Percentiles rank a stretch among this genome's conserved stretches.
phyloP scores from a whole-genome alignment of 2,113 vertebrate genomes.

The Naja naja region DNA sequence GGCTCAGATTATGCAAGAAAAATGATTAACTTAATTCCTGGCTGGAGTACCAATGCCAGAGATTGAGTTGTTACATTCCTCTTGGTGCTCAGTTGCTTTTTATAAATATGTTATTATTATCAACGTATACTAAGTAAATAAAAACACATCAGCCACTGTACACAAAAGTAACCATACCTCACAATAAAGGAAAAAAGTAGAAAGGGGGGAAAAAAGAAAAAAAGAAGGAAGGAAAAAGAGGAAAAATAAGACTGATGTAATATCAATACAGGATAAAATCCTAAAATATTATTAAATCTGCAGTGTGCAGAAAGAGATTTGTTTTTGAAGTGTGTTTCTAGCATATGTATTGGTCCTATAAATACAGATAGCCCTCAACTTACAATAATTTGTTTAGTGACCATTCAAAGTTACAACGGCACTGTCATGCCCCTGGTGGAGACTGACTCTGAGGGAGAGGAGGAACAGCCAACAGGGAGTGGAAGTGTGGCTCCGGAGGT shows the following conservation, averaged over 20 bases:
- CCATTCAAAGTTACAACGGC: too few relatives aligned
- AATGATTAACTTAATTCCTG: neutral
- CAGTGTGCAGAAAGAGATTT: neutral
- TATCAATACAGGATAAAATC: neutral
- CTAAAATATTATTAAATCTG: neutral
- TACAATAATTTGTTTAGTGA: too few relatives aligned
- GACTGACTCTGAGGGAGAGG: too few relatives aligned
- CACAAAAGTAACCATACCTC: neutral
- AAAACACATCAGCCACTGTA: neutral
- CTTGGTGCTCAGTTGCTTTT: neutral
- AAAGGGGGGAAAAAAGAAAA: rapidly evolving
- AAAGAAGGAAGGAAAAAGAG: neutral
- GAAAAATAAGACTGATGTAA: neutral
- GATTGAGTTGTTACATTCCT: neutral
- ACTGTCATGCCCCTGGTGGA: too few relatives aligned
- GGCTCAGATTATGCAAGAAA: neutral
- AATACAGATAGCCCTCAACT: neutral
- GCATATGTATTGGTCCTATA: neutral
- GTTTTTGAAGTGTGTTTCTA: neutral
- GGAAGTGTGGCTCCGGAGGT: too few relatives aligned
- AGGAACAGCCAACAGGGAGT: too few relatives aligned
- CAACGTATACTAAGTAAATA: neutral
- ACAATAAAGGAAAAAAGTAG: neutral
- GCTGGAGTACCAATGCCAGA: neutral
- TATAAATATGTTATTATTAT: neutral